Evolutionary conservation across 2,888 invertebrate species (phyloP), one percentile per base, ranked within the genome.

Genomic region (Limenitis camilla): DNA sequence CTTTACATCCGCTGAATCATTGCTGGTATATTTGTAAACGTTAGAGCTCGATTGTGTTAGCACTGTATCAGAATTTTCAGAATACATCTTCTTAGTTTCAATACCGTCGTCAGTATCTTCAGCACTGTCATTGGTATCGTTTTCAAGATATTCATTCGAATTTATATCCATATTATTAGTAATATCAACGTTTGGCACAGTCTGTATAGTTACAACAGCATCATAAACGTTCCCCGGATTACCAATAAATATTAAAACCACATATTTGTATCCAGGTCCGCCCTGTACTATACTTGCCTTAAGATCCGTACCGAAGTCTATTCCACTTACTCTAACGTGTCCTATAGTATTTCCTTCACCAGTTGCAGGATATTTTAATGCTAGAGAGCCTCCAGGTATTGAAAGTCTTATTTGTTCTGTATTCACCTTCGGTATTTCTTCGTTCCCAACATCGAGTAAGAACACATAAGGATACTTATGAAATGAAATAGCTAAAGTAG

Each of bases 381-480:
- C 85, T 55, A 85, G 48, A 1, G 83, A 81, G 8, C 86, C 86
- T 54, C 87, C 86, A n/a, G 82, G 82, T 42, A 75, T 65, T 2
- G 82, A 74, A 5, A 87, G 51, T 58, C 83, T 74, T 41, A 86
- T 76, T 58, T 86, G 85, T 61, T 84, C 81, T n/a, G 78, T 67
- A 45, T 71, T 76, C 3, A 76, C 74, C 41, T 78, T 79, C 53
- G 81, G 69, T 29, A 86, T 58, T 65, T 84, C 86, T 78, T 87
- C 87, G 76, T 87, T 87, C 42, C 87, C 87, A 41, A 86, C 71
- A 59, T 87, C 87, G 27, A 87, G 65, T 30, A 86, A 63, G 56
- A 85, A 87, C 40, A 81, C 78, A 57, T 74, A 85, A 1, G 87
- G 87, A 51, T 84, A 86, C 61, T 82, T 83, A 56, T 82, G 81